Base-by-base conservation (phyloP, 2,797 vertebrate species). In the Esox lucius region DNA sequence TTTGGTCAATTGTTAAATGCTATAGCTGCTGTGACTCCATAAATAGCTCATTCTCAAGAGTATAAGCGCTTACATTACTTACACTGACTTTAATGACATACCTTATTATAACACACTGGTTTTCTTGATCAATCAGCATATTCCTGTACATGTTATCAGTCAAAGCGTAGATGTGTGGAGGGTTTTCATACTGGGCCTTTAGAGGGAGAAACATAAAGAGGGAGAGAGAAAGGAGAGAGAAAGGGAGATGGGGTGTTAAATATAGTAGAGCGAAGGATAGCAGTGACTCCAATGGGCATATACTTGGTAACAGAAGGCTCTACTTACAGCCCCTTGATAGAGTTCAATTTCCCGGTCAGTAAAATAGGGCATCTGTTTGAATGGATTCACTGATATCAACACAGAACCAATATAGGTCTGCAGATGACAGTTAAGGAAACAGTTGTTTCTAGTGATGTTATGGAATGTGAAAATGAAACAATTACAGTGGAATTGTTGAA, bases 351-450 rank as follows among this genome's bases (percentile, higher is more conserved):
- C 97, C 0, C 95, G 90, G 76, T 98, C 96, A 0, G 97, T 99
- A 89, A 99, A 99, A 61, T 99, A 99, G 0, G 97, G 97, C 97
- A 99, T 98, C 93, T 98, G 97, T 87, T 99, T 99, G 87, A 99
- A 99, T 0, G 98, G 98, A 85, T 99, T 99, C 0, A 99, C 93
- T 0, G 98, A 99, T 89, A 99, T 99, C 73, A 99, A 88, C 62
- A 99, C 98, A 0, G 97, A 91, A 59, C 98, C 98, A 0, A 99
- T 99, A 81, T 99, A 99, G 26, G 97, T 98, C 98, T 98, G 87
- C 67, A 80, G 0, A 1, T 6, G 7, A 0, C 0, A 24, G 94
- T 95, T 89, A 95, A 97, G 95, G 93, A 86, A 73, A 1, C 73
- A 1, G 28, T 8, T 24, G 31, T 35, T 19, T 33, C 65, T 17